Evolutionary conservation across 1,140 invertebrate genomes (phyloP).

Genomic region (Pseudachorutes palmiensis): DNA sequence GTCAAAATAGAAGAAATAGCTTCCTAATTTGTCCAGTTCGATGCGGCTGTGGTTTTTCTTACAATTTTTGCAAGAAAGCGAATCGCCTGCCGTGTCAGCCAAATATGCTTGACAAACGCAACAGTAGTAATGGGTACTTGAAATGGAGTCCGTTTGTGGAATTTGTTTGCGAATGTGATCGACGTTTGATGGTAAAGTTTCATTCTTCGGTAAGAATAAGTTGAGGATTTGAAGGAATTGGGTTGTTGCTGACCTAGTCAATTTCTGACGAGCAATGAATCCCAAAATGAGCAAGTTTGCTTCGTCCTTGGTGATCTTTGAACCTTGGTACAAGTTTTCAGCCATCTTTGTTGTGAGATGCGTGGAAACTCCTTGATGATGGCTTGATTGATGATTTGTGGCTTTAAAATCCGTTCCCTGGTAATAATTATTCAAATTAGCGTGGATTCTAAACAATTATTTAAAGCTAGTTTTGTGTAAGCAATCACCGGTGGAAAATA

Average conservation of each 20-base stretch:
- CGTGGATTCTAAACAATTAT: too few species aligned
- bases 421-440: too few species aligned
- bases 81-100: too few species aligned
- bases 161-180: conserved; percentile 3
- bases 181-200: neutral
- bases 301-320: too few species aligned
- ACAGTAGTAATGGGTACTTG: conserved; percentile 6
- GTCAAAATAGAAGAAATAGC: conserved; percentile 14
- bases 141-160: neutral
- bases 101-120: conserved; percentile 1
- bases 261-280: conserved; percentile 9
- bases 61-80: neutral
- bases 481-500: too few species aligned
- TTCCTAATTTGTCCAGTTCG: conserved; percentile 3
- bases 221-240: conserved; percentile 12
- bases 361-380: too few species aligned
- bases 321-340: too few species aligned
- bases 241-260: neutral
- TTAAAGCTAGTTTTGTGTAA: too few species aligned
- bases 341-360: too few species aligned
- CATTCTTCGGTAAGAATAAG: neutral
- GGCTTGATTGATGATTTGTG: too few species aligned
- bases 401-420: too few species aligned
- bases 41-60: neutral
- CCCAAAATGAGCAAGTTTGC: neutral